Evolutionary conservation across 2,797 vertebrate species (phyloP).

Genomic region (Diceros bicornis): DNA sequence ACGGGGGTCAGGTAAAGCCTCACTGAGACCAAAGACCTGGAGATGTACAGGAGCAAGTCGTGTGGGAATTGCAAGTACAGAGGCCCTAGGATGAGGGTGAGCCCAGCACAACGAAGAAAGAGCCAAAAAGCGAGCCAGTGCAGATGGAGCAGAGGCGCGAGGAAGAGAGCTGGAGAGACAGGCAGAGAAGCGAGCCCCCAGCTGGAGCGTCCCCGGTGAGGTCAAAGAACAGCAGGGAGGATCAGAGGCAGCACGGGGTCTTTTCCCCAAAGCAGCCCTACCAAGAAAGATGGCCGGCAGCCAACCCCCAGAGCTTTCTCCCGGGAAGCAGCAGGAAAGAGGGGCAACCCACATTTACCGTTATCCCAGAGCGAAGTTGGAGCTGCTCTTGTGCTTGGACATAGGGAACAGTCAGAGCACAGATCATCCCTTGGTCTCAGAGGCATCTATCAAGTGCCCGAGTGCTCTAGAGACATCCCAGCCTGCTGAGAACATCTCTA

Average conservation of each 20-base stretch:
- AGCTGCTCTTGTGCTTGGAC: not conserved
- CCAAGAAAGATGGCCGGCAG: not conserved
- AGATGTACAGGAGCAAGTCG: not conserved
- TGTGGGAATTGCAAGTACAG: not conserved
- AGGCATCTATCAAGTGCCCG: not conserved
- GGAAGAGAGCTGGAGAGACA: not conserved
- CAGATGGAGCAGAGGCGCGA: not conserved
- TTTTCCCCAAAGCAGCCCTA: not conserved
- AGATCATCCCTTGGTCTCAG: not conserved
- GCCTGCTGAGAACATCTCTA: constrained; percentile 69
- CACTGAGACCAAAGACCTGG: not conserved
- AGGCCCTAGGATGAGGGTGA: not conserved
- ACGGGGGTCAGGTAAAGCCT: not conserved
- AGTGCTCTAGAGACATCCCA: not conserved
- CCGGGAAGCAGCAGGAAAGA: constrained; percentile 53
- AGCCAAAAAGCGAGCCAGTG: not conserved
- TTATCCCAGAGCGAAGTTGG: constrained; percentile 86
- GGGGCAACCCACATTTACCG: constrained; percentile 90
- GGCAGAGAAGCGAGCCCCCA: not conserved
- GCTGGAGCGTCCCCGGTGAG: rapidly evolving
- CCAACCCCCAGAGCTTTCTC: not conserved
- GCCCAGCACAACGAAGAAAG: not conserved
- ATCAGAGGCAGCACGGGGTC: too few relatives aligned
- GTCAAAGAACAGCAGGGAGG: not conserved
- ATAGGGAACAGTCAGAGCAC: not conserved